Base-by-base conservation (phyloP, 2,888 invertebrate genomes). In the Macrosiphum euphorbiae region DNA sequence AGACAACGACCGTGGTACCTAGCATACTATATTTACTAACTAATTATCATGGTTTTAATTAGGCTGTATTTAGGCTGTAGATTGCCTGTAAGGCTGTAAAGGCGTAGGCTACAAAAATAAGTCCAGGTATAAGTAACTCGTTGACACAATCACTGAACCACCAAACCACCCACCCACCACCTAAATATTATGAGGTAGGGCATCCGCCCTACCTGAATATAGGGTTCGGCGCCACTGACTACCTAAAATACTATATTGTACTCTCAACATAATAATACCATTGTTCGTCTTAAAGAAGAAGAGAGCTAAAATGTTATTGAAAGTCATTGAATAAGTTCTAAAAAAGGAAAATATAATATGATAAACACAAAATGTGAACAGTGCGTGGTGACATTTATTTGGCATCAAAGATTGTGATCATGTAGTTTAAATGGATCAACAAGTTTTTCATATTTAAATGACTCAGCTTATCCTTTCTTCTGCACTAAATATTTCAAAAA, bases 401-500 rank as follows among this genome's bases (percentile, higher is more conserved):
- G 50, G 92, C 92, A 87, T 87, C 86, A 47, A 92, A 58, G 16
- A 92, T 87, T 61, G 50, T 92, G 35, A 91, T 61, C 28, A 50
- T 90, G 47, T n/a, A n/a, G 24, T 67, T 28, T 67, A 35, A 78
- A 88, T 28, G 67, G 88, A 78, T 87, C 67, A 67, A 67, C 50
- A 88, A 52, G 88, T 78, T 67, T 88, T 92, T 92, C 92, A 35
- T 92, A 92, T 92, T 92, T 41, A 92, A 92, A 88, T 88, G 92
- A 92, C 88, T 92, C 87, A 52, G 92, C 88, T 92, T 67, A 92
- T 88, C 67, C 10, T 92, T 92, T 87, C 86, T 61, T 61, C 50
- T 61, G 10, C 44, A 87, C 4, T 55, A 35, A 91, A 78, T 84
- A 50, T 90, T 84, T 90, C 13, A 4, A 35, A 44, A 61, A 61